phyloP scores from a whole-genome alignment of 2,797 vertebrate species.

The Darevskia nairensis region DNA sequence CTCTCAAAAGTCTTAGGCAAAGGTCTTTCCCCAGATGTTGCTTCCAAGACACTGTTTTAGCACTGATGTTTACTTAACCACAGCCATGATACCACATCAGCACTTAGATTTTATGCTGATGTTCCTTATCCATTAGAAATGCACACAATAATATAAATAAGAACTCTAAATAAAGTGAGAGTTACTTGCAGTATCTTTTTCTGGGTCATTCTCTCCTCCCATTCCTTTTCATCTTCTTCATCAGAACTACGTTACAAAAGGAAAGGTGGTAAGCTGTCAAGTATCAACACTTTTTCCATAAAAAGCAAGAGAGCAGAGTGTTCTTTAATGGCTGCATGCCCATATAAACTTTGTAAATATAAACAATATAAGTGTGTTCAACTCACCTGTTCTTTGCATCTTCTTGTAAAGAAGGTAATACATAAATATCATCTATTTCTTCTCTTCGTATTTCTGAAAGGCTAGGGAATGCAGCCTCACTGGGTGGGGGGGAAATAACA shows the following conservation, averaged over 20 bases:
- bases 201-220: constrained; percentile 78
- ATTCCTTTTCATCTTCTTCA: constrained; percentile 86
- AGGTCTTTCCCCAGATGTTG: not conserved
- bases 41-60: not conserved
- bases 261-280: not conserved
- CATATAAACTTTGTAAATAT: not conserved
- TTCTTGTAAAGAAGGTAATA: constrained; percentile 87
- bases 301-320: constrained; percentile 4
- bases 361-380: constrained; percentile 5
- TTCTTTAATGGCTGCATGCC: not conserved
- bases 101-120: not conserved
- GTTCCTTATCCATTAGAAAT: not conserved
- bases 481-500: constrained; percentile 74
- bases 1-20: not conserved
- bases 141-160: not conserved
- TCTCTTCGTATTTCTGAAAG: constrained; percentile 86
- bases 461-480: constrained; percentile 87
- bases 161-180: not conserved
- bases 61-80: not conserved
- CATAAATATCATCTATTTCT: constrained; percentile 89
- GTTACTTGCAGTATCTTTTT: constrained; percentile 84
- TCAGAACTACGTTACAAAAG: constrained; percentile 83
- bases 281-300: not conserved
- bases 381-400: constrained; percentile 86
- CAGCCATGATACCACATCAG: not conserved